Evolutionary conservation across 53 echinoderm and acorn worm genomes (phyloP).

Genomic region (Echinarachnius parma): DNA sequence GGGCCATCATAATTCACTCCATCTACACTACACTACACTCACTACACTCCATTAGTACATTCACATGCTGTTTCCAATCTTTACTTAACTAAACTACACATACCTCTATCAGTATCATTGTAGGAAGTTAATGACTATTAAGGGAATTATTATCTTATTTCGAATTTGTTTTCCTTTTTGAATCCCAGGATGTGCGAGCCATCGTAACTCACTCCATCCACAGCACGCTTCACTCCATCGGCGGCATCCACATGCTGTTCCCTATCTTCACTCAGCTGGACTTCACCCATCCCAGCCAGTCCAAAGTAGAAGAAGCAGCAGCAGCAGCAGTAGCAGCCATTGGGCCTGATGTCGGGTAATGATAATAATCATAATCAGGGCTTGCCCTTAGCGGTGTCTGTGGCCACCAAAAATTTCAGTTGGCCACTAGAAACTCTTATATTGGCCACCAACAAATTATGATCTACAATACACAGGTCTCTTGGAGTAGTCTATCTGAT

Average conservation of each 20-base stretch:
- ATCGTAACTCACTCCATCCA: slow-evolving; percentile 99
- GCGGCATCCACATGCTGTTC: slow-evolving; percentile 95
- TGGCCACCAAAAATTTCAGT: too few relatives aligned
- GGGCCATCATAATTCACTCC: slow-evolving; percentile 96
- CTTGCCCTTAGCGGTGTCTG: not conserved
- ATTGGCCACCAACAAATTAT: too few relatives aligned
- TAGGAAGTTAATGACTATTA: too few relatives aligned
- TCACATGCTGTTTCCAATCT: slow-evolving; percentile 89
- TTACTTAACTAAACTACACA: too few relatives aligned
- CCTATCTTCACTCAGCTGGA: slow-evolving; percentile 96
- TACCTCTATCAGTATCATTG: too few relatives aligned
- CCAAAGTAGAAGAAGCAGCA: slow-evolving; percentile 19
- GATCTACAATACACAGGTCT: too few relatives aligned
- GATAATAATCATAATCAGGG: not conserved
- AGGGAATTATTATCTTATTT: too few relatives aligned
- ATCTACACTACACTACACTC: slow-evolving; percentile 99
- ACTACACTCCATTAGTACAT: slow-evolving; percentile 96
- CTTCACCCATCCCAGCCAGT: slow-evolving; percentile 34
- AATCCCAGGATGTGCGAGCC: slow-evolving; percentile 95
- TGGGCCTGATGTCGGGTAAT: slow-evolving; percentile 60
- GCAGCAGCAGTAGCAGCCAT: slow-evolving; percentile 31
- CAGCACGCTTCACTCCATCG: slow-evolving; percentile 98
- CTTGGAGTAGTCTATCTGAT: too few relatives aligned
- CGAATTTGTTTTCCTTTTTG: too few relatives aligned
- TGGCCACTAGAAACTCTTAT: too few relatives aligned